A percentile compares a stretch with the other conserved stretches of the same genome.
Conservation (phyloP, 2,888 invertebrate species). For the Tetramorium bicarinatum region DNA sequence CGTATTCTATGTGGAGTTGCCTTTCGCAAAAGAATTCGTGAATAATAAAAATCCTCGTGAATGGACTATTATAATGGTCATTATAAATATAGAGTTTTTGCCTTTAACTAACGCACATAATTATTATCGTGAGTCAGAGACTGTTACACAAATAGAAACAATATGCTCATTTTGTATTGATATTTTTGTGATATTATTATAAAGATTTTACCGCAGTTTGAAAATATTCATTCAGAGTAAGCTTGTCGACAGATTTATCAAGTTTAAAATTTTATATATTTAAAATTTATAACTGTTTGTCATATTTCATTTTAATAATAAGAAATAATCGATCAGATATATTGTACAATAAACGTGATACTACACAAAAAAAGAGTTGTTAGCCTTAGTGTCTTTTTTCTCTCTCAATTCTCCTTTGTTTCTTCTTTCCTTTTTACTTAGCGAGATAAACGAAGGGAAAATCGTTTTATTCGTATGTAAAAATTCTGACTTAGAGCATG, state of each 20-base stretch:
- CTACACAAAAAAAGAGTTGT: not conserved
- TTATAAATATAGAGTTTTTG: not conserved
- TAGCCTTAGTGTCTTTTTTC: not conserved
- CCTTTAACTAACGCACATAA: not conserved
- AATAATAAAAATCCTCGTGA: conserved; percentile 2
- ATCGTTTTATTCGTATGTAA: not conserved
- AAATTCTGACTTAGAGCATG: conserved; percentile 3
- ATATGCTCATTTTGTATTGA: not conserved
- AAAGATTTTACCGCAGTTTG: not conserved
- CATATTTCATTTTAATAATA: not conserved
- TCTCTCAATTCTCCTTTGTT: not conserved
- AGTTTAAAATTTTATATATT: not conserved
- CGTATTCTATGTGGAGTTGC: not conserved
- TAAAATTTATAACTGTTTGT: not conserved
- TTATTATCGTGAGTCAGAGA: not conserved
- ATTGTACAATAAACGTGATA: not conserved
- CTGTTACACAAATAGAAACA: not conserved
- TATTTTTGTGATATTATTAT: not conserved
- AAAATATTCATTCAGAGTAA: not conserved
- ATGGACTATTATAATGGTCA: conserved; percentile 15
- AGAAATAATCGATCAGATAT: not conserved
- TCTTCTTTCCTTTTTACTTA: not conserved
- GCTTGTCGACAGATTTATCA: not conserved
- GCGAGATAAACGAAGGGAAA: not conserved
- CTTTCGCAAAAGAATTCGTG: not conserved